Base-by-base conservation (phyloP, 2,888 invertebrate species). In the Andrena bucephala region DNA sequence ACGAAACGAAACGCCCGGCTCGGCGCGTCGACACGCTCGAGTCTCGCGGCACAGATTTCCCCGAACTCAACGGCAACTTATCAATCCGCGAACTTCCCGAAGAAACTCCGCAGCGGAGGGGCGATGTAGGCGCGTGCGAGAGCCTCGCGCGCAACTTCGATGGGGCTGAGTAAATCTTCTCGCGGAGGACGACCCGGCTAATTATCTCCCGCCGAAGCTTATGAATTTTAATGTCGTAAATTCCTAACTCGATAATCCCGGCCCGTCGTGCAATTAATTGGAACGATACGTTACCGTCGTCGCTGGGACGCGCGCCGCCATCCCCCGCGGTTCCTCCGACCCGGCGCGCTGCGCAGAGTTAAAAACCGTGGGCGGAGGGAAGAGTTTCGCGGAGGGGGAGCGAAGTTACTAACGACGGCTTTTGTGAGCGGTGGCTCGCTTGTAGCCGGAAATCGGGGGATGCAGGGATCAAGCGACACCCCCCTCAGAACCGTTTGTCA, bases 321-420 rank as follows among this genome's bases (percentile, higher is more conserved):
- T 16, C 50, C 50, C 31, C 24, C 42, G 42, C 42, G 16, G 42
- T 16, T 33, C 42, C 13, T 20, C 24, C 48, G 54, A n/a, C 13
- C 16, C 48, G 16, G 29, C 52, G 36, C n/a, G 24, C 48, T 13
- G 20, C 2, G 24, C 31, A 2, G 52, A 57, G 60, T 83, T 82
- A 82, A 83, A 83, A 82, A 83, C 70, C 66, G 77, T 81, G 36
- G 36, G 36, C 29, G 20, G 65, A 29, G 68, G 6, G 68, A 59
- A 73, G 69, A 71, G 80, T 67, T 78, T 20, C 16, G 80, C 66
- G 84, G 68, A 70, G 71, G 87, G 80, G 87, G 87, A 81, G 75
- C 82, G 86, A 86, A 91, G 90, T 92, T 89, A 91, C 91, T 91
- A 92, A 92, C 90, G 91, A 92, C 62, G 90, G 90, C 90, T 91